Percentiles rank a stretch among this genome's conserved stretches.
These are phyloP conservation scores for Chlorocebus sabaeus DNA, from an alignment of 2,113 vertebrate genomes.

Conservation along the genomic window DNA sequence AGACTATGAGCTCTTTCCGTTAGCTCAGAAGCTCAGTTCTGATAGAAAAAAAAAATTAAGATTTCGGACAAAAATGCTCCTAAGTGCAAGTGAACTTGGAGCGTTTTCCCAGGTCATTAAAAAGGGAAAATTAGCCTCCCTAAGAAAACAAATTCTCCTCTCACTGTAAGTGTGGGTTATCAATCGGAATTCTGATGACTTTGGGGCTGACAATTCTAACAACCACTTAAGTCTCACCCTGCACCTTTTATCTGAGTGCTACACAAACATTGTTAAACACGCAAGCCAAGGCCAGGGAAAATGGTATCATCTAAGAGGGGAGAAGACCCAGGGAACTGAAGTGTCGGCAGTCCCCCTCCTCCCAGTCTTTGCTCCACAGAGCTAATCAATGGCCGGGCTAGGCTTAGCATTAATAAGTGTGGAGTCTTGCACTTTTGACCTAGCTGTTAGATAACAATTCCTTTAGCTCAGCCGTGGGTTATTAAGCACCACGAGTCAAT, in stretches of 20 bases:
- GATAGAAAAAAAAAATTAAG: neutral
- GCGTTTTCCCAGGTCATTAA: neutral
- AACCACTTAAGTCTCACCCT: conserved; percentile 66
- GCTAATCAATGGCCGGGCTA: conserved; percentile 63
- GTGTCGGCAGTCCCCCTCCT: neutral
- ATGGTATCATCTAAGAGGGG: neutral
- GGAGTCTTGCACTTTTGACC: conserved; percentile 76
- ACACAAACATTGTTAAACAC: conserved; percentile 68
- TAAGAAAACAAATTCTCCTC: conserved; percentile 54
- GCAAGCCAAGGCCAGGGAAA: neutral
- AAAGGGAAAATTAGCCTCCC: conserved; percentile 33
- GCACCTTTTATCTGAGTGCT: conserved; percentile 65
- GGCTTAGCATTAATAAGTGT: conserved; percentile 69
- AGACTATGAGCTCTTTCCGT: neutral
- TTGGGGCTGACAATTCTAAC: conserved; percentile 63
- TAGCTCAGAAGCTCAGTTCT: neutral
- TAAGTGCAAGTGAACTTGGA: neutral
- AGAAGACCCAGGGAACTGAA: neutral
- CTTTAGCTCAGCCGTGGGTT: conserved; percentile 35
- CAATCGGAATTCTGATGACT: conserved; percentile 64
- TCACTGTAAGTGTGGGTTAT: conserved; percentile 53
- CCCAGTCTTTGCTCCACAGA: neutral
- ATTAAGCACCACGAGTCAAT: conserved; percentile 44
- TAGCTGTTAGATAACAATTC: conserved; percentile 64
- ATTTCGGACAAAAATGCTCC: neutral